phyloP scores from a whole-genome alignment of 2,888 invertebrate genomes.

The Clepsis dumicolana region DNA sequence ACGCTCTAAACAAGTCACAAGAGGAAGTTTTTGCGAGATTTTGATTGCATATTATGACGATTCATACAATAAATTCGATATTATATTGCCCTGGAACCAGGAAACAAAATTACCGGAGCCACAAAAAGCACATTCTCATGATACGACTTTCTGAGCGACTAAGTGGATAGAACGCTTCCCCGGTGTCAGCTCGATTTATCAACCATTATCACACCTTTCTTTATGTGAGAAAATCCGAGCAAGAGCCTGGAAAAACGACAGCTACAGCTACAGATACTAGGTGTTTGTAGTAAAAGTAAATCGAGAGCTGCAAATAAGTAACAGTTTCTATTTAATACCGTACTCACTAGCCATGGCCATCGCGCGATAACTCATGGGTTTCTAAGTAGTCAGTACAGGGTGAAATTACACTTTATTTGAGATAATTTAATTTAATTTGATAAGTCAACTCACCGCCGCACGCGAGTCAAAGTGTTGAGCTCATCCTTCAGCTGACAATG shows the following conservation, averaged over 20 bases:
- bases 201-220: slow-evolving; percentile 18
- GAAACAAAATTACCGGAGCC: neutral
- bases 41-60: too few relatives aligned
- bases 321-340: slow-evolving; percentile 21
- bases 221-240: slow-evolving; percentile 36
- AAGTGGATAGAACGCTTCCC: neutral
- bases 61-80: neutral
- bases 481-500: slow-evolving; percentile 36
- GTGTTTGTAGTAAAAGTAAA: slow-evolving; percentile 16
- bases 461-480: slow-evolving; percentile 14
- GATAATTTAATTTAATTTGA: neutral
- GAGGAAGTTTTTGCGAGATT: neutral
- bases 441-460: slow-evolving; percentile 18
- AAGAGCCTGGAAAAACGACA: slow-evolving; percentile 19
- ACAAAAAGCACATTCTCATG: slow-evolving; percentile 21
- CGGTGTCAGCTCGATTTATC: slow-evolving; percentile 22
- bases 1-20: too few relatives aligned
- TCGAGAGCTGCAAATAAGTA: neutral
- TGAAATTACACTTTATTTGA: neutral
- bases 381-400: slow-evolving; percentile 11
- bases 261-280: neutral
- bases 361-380: slow-evolving; percentile 8
- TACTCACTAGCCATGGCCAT: slow-evolving; percentile 3
- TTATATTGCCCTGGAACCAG: neutral
- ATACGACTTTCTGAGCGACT: slow-evolving; percentile 21